A percentile compares a stretch with the other conserved stretches of the same genome.
Conservation (phyloP, 2,113 vertebrate genomes). For the Passer domesticus region DNA sequence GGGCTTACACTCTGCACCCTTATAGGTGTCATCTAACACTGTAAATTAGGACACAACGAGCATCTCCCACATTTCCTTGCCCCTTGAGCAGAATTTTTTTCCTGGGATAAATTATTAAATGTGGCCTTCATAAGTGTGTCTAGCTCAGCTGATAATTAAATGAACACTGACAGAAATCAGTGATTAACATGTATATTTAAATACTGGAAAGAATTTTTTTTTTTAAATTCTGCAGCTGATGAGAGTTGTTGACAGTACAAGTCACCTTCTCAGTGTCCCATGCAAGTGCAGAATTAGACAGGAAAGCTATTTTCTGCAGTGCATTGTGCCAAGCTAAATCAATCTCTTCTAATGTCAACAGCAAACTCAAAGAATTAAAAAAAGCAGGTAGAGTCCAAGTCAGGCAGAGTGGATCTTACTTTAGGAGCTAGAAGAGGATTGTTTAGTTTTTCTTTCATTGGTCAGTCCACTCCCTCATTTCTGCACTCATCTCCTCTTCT, state of each 20-base stretch:
- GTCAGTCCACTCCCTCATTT: neutral
- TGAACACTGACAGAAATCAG: neutral
- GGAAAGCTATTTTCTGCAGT: neutral
- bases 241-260: neutral
- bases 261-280: neutral
- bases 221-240: neutral
- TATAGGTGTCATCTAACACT: neutral
- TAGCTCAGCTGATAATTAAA: conserved; percentile 16
- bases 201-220: neutral
- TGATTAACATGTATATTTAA: conserved; percentile 23
- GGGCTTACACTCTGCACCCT: neutral
- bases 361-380: neutral
- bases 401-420: neutral
- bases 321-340: neutral
- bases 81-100: conserved; percentile 2
- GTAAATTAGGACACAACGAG: neutral
- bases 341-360: neutral
- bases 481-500: fast-evolving
- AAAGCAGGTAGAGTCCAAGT: neutral
- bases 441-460: neutral
- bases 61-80: neutral
- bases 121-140: neutral
- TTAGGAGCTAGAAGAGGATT: neutral
- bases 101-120: neutral
- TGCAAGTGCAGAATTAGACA: neutral